Evolutionary conservation across 1,140 invertebrate species (phyloP), one percentile per base, ranked within the genome.

Genomic region (Bombus affinis): DNA sequence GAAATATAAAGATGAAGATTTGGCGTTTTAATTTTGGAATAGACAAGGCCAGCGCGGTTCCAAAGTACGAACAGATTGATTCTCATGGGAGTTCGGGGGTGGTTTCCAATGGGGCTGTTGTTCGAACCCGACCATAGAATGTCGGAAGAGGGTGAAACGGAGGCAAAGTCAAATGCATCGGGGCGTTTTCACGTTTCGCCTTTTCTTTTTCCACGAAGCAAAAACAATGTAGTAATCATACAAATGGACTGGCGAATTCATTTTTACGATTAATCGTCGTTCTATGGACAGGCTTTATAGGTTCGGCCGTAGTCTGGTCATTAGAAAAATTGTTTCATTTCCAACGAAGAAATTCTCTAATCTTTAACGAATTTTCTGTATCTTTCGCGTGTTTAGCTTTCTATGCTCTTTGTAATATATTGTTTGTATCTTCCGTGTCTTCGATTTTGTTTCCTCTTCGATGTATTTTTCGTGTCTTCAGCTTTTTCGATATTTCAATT

Each of bases 1-100:
- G 28, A 28, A 77, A 32, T 42, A 13, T 22, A 8, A 6, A 6
- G n/a, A 37, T 1, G 6, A 39, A 44, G 39, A 74, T 66, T 84
- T 42, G 37, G 28, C 59, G 62, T 81, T 81, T 85, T 85, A 85
- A 85, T 81, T 81, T 85, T 44, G 47, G 39, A 44, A 81, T n/a
- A 74, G 8, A 3, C 37, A 32, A n/a, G 39, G 8, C 13, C 13
- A 37, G 39, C 53, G 53, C 42, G 22, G 53, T 32, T 44, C 9
- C 68, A 37, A 80, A 65, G 35, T 65, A 80, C 78, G 62, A 85
- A 74, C 74, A 47, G 84, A 85, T 85, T 75, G 71, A 81, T 85
- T 81, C 62, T 44, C 79, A 57, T 53, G 79, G 84, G 84, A 44
- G 32, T 37, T 47, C 22, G 13, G n/a, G n/a, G 77, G 44, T 42